A percentile compares a stretch with the other conserved stretches of the same genome.
phyloP scores from a whole-genome alignment of 1,140 invertebrate species.

The Rhagoletis zephyria region DNA sequence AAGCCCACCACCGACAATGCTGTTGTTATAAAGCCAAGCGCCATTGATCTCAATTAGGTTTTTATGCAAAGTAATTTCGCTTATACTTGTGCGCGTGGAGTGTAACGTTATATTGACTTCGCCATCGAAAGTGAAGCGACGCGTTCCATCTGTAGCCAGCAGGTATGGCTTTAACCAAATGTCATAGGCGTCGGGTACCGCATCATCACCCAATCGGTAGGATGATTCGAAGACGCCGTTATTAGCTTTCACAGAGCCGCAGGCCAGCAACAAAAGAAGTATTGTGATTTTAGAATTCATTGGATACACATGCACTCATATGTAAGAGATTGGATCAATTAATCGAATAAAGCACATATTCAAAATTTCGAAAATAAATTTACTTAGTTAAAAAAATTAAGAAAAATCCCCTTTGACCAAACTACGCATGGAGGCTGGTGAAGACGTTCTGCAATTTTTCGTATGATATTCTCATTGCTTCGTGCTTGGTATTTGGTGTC shows the following conservation, averaged over 20 bases:
- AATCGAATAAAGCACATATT: background rate
- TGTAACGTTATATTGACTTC: slow-evolving; percentile 75
- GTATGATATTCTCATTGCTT: no score
- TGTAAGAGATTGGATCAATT: background rate
- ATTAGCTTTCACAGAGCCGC: background rate
- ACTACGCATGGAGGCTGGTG: no score
- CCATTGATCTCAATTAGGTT: slow-evolving; percentile 64
- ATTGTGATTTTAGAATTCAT: background rate
- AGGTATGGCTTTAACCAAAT: slow-evolving; percentile 78
- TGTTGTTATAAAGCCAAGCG: slow-evolving; percentile 56
- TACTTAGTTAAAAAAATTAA: no score
- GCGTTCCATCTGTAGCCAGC: slow-evolving; percentile 71
- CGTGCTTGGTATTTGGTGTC: no score
- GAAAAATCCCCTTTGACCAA: no score
- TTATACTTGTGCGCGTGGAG: slow-evolving; percentile 62
- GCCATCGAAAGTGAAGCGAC: slow-evolving; percentile 77
- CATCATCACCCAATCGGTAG: slow-evolving; percentile 61
- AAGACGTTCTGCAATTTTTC: no score
- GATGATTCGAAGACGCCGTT: background rate
- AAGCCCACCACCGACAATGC: background rate
- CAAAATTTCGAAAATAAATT: no score
- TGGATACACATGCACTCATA: background rate
- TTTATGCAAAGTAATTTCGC: slow-evolving; percentile 79
- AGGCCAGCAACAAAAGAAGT: background rate
- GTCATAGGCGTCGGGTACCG: slow-evolving; percentile 78